phyloP scores from a whole-genome alignment of 2,113 vertebrate species.

The Python bivittatus region DNA sequence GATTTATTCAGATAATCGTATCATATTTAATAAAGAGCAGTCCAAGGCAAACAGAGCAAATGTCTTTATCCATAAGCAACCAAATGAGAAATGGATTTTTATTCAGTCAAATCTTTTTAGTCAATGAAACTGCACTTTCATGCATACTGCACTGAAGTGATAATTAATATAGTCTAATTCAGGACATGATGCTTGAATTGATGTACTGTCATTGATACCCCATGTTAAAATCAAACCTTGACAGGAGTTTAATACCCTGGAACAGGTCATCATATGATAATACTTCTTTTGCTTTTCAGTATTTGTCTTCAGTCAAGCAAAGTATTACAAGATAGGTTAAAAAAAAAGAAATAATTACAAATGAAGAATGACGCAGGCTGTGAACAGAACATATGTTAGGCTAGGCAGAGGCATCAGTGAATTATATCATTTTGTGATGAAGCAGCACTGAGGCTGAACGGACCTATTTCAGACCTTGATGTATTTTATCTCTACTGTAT shows the following conservation, averaged over 20 bases:
- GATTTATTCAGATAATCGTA: constrained; percentile 76
- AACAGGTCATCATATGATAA: constrained; percentile 87
- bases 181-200: constrained; percentile 82
- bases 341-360: constrained; percentile 88
- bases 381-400: constrained; percentile 95
- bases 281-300: constrained; percentile 81
- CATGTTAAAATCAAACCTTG: constrained; percentile 82
- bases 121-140: constrained; percentile 80
- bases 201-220: constrained; percentile 83
- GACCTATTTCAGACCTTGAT: constrained; percentile 95
- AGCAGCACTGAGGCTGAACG: constrained; percentile 91
- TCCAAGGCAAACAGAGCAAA: constrained; percentile 72
- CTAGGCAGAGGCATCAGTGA: constrained; percentile 81
- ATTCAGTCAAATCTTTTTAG: constrained; percentile 80
- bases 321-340: constrained; percentile 81
- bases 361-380: constrained; percentile 92
- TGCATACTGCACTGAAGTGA: constrained; percentile 76
- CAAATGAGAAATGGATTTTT: constrained; percentile 84
- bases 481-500: constrained; percentile 90
- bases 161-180: constrained; percentile 86
- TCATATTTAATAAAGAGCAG: constrained; percentile 80
- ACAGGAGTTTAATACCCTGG: constrained; percentile 86
- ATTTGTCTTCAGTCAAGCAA: constrained; percentile 86
- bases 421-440: constrained; percentile 89
- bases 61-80: constrained; percentile 78